phyloP scores from a whole-genome alignment of 30 jellyfish, hydroid and myxozoan genomes.

The Aurelia aurita region DNA sequence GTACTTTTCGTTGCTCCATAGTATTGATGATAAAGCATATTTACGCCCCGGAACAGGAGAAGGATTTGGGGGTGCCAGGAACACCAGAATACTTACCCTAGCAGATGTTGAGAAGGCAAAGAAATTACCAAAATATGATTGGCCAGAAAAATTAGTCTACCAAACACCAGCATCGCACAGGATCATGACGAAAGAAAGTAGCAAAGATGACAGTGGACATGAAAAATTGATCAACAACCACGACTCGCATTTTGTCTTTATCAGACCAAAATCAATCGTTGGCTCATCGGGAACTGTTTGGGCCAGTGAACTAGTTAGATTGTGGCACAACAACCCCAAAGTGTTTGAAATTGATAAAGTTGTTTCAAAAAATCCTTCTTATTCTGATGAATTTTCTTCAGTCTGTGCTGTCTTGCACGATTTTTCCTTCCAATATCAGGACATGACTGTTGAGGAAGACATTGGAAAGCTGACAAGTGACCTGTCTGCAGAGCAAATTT shows the following conservation, averaged over 20 bases:
- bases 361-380: not conserved
- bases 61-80: constrained; percentile 13
- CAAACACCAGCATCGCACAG: constrained; percentile 3
- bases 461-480: not conserved
- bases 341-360: not conserved
- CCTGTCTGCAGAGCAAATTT: not conserved
- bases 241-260: not conserved
- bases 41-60: constrained; percentile 37
- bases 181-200: not conserved
- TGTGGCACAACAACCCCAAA: not conserved
- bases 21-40: constrained; percentile 29
- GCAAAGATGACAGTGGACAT: not conserved
- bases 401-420: not conserved
- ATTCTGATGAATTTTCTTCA: not conserved
- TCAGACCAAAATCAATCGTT: not conserved
- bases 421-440: not conserved
- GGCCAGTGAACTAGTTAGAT: not conserved
- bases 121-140: not conserved
- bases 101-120: not conserved
- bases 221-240: not conserved
- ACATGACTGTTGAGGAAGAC: not conserved
- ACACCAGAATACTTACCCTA: not conserved
- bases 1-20: not conserved
- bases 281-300: constrained; percentile 3
- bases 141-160: not conserved